These are phyloP conservation scores for Eupithecia subfuscata DNA, from an alignment of 2,888 invertebrate species.

Conservation along the genomic window DNA sequence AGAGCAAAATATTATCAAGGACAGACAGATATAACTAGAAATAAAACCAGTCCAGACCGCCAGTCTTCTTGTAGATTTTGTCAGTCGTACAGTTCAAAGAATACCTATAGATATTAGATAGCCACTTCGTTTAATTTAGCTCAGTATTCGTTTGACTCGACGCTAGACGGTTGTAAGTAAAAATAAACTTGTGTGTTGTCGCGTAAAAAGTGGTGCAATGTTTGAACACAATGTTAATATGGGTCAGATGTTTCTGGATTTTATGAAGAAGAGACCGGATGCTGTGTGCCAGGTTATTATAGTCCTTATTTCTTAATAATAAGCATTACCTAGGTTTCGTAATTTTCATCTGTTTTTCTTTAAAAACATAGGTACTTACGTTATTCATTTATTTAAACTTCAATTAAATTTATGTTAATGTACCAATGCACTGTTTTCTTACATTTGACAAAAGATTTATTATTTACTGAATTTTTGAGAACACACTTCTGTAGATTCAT, in stretches of 20 bases:
- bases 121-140: not conserved
- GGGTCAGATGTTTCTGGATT: conserved; percentile 56
- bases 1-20: not conserved
- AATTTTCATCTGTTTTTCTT: not conserved
- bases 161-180: not conserved
- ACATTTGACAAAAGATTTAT: no score
- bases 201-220: conserved; percentile 26
- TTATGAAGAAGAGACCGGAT: conserved; percentile 51
- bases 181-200: not conserved
- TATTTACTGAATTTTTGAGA: no score
- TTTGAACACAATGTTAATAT: conserved; percentile 49
- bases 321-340: not conserved
- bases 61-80: not conserved
- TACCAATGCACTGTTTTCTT: no score
- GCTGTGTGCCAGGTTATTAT: conserved; percentile 38
- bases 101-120: not conserved
- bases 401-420: no score
- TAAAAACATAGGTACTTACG: no score
- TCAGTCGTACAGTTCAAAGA: no score
- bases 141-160: not conserved
- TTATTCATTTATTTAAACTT: no score
- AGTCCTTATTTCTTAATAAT: not conserved
- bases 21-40: not conserved
- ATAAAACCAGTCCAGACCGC: not conserved
- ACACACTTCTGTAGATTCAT: no score